These are phyloP conservation scores for Apodemia mormo DNA, from an alignment of 2,888 invertebrate genomes.

Conservation along the genomic window DNA sequence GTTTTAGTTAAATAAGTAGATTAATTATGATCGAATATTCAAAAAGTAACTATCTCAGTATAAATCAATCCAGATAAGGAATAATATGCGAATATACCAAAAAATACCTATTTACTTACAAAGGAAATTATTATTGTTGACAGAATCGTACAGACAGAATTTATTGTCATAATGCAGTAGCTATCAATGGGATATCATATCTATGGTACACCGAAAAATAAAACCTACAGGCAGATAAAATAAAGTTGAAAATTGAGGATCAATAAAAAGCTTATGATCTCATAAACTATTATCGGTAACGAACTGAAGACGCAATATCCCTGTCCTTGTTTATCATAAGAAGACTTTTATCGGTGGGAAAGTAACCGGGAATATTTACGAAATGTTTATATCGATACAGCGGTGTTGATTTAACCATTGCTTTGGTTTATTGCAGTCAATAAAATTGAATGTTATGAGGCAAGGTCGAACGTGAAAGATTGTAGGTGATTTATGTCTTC, in stretches of 20 bases:
- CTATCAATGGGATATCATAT: not conserved
- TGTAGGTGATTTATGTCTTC: slow-evolving; percentile 71
- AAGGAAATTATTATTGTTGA: not conserved
- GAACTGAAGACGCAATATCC: slow-evolving; percentile 61
- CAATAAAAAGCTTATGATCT: slow-evolving; percentile 51
- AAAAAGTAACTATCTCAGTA: no score
- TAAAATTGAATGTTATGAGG: slow-evolving; percentile 81
- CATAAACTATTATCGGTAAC: slow-evolving; percentile 79
- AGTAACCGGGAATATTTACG: slow-evolving; percentile 64
- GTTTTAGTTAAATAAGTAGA: no score
- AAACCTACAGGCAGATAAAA: slow-evolving; percentile 2
- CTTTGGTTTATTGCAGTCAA: slow-evolving; percentile 80
- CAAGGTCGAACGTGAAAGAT: slow-evolving; percentile 78
- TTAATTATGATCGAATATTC: no score
- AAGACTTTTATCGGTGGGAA: slow-evolving; percentile 43
- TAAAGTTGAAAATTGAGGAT: slow-evolving; percentile 49
- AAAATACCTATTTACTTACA: not conserved
- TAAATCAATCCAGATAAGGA: no score
- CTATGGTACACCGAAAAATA: not conserved
- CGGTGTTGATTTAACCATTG: slow-evolving; percentile 80
- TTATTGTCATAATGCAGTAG: not conserved
- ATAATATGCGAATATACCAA: no score
- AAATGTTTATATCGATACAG: slow-evolving; percentile 78
- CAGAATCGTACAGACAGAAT: not conserved
- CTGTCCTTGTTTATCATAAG: slow-evolving; percentile 47